Evolutionary conservation across 1,140 invertebrate species (phyloP), one percentile per base, ranked within the genome.

Genomic region (Zaprionus camerounensis): DNA sequence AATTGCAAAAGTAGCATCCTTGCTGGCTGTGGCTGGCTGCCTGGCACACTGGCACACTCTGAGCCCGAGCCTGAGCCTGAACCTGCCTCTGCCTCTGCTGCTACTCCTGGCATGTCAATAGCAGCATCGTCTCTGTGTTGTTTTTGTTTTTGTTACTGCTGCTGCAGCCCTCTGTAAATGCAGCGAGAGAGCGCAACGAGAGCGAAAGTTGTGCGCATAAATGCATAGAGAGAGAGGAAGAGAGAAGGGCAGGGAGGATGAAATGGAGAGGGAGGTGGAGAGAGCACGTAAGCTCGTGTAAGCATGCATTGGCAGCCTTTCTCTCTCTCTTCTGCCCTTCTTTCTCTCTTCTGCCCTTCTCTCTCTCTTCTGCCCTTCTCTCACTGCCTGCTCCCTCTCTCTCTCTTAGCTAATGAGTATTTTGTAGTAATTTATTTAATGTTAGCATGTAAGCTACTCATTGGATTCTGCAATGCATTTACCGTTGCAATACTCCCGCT

Each of bases 21-120:
- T 82, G 80, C 77, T 80, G 70, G 75, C 70, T 78, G 76, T 78
- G 64, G 57, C 77, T 79, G 66, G 63, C 71, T 67, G 77, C 76
- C 76, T 75, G 71, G 71, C 76, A 75, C 76, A 75, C 71, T 75
- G 74, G 55, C 65, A 58, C 55, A 67, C 61, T 58, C 71, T 56
- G 57, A 65, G 61, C 31, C 75, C 62, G 20, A 51, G 76, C 61
- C 31, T 5, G 26, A 56, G 36, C 49, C n/a, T 51, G 46, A 22
- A 5, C 38, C 75, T 58, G 76, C 65, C 28, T 15, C 24, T 41
- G 34, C 49, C 31, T 22, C 46, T 76, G 56, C 62, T 34, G 31
- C 55, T 64, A 58, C 62, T 69, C 36, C 57, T 61, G 56, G 31
- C 70, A 71, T 71, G 71, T 73, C 71, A 61, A 67, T 59, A 59